phyloP scores from a whole-genome alignment of 2,888 invertebrate species.

The Cephus pygmeus region DNA sequence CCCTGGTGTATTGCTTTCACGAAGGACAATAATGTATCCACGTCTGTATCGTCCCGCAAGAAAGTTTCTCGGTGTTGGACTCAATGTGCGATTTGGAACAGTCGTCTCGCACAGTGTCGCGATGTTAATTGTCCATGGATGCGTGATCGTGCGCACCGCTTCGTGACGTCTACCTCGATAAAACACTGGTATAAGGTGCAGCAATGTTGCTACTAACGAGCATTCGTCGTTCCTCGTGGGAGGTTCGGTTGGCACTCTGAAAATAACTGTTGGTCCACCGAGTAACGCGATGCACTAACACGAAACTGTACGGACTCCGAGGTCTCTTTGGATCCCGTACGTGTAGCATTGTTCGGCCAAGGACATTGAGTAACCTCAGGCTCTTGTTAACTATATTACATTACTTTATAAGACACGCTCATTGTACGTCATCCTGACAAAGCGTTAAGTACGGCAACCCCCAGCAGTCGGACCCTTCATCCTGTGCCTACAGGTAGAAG shows the following conservation, averaged over 20 bases:
- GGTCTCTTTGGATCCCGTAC: background rate
- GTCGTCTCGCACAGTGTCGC: background rate
- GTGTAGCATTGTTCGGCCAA: background rate
- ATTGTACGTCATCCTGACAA: background rate
- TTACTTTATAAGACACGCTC: background rate
- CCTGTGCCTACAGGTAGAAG: background rate
- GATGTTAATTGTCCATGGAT: background rate
- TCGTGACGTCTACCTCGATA: slow-evolving; percentile 46
- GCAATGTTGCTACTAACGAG: slow-evolving; percentile 17
- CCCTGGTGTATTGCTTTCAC: background rate
- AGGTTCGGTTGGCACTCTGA: background rate
- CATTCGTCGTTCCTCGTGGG: background rate
- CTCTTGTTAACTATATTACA: background rate
- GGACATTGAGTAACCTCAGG: background rate
- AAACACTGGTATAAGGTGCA: slow-evolving; percentile 28
- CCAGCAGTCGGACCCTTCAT: background rate
- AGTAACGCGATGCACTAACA: background rate
- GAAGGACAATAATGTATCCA: background rate
- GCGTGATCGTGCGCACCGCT: slow-evolving; percentile 31
- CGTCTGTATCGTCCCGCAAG: background rate
- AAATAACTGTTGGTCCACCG: background rate
- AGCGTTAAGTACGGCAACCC: background rate
- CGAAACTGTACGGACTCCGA: background rate
- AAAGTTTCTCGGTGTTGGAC: background rate
- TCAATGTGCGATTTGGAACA: background rate